Conservation (phyloP, 2,113 vertebrate genomes). For the Bubo bubo region DNA sequence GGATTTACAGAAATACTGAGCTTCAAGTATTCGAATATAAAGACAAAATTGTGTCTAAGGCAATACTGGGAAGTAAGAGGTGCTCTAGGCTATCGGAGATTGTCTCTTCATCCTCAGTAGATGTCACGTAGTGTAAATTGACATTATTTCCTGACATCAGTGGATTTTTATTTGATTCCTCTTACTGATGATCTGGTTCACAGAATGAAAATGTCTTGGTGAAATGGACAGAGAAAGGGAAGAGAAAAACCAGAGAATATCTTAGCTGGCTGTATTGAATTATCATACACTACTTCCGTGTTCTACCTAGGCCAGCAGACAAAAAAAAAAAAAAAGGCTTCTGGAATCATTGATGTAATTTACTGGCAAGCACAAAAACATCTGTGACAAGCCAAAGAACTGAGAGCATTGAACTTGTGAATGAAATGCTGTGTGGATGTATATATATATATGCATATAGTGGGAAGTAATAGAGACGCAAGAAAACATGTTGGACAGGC, state of each 20-base stretch:
- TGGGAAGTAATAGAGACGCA: neutral
- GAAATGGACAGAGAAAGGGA: neutral
- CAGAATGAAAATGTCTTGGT: neutral
- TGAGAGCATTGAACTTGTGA: neutral
- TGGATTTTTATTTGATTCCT: neutral
- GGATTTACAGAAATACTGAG: slow-evolving; percentile 15
- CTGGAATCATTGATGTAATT: slow-evolving; percentile 26
- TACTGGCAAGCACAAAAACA: slow-evolving; percentile 14
- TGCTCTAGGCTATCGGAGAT: neutral
- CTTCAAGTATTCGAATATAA: neutral
- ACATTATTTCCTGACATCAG: neutral
- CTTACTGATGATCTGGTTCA: neutral
- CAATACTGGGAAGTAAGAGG: neutral
- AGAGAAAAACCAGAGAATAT: neutral
- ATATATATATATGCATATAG: neutral
- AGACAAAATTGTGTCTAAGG: neutral
- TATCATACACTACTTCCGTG: neutral
- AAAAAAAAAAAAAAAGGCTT: neutral
- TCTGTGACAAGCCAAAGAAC: neutral
- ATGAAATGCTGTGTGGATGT: neutral
- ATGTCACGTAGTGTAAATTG: neutral
- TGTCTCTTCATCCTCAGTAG: neutral
- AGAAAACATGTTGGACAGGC: neutral
- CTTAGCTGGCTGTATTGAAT: neutral
- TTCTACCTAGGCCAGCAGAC: neutral